These are phyloP conservation scores for Alviniconcha marisindica DNA, from an alignment of 1,140 invertebrate genomes.

Conservation along the genomic window DNA sequence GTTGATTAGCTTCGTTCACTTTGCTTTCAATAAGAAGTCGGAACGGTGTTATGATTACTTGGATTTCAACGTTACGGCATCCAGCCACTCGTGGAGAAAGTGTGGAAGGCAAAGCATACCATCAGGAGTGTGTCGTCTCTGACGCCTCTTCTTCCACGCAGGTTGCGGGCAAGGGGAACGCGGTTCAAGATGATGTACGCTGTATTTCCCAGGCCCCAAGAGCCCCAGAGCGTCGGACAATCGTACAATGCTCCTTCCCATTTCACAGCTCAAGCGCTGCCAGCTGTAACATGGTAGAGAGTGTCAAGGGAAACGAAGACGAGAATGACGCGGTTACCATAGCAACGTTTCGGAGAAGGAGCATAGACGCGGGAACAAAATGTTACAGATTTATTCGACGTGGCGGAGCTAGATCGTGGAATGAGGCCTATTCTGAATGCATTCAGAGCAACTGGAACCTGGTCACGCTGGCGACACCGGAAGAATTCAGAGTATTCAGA, in stretches of 20 bases:
- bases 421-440: not conserved
- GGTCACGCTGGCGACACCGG: not conserved
- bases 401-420: not conserved
- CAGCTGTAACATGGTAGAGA: not conserved
- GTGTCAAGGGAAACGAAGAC: not conserved
- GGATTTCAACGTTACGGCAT: too few species aligned
- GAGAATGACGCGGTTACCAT: not conserved
- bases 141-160: not conserved
- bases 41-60: too few species aligned
- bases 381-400: not conserved
- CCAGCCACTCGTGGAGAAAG: too few species aligned
- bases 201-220: not conserved
- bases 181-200: conserved; percentile 23
- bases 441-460: not conserved
- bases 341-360: not conserved
- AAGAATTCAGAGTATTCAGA: not conserved
- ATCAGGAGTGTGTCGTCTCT: not conserved
- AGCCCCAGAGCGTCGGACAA: not conserved
- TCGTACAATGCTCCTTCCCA: not conserved
- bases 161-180: not conserved
- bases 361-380: not conserved
- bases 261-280: not conserved
- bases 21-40: too few species aligned
- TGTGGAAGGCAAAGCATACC: too few species aligned
- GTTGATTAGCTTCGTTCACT: too few species aligned